A percentile compares a stretch with the other conserved stretches of the same genome.
Conservation (phyloP, 1,140 invertebrate genomes). For the Contarinia nasturtii region DNA sequence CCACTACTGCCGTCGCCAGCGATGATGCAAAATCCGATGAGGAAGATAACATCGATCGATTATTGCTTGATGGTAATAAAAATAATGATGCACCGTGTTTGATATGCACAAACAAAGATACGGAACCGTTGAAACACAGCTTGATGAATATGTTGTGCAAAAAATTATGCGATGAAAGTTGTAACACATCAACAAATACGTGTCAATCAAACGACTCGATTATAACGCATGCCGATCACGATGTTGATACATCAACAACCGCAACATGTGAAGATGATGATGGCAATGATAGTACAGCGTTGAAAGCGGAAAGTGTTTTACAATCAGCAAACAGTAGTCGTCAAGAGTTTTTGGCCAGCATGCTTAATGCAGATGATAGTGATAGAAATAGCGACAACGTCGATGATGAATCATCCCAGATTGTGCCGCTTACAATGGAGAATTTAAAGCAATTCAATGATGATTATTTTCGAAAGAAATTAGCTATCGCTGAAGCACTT, state of each 20-base stretch:
- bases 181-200: no score
- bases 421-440: no score
- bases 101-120: slow-evolving; percentile 9
- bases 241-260: no score
- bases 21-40: not conserved
- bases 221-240: no score
- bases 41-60: slow-evolving; percentile 1
- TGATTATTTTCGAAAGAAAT: slow-evolving; percentile 16
- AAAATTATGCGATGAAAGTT: no score
- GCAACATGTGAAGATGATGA: no score
- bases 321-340: not conserved
- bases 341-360: not conserved
- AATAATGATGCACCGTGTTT: slow-evolving; percentile 9
- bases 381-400: slow-evolving; percentile 3
- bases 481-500: slow-evolving; percentile 33
- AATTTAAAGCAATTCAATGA: no score
- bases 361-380: not conserved
- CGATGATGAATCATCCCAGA: not conserved
- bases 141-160: no score
- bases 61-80: slow-evolving; percentile 9
- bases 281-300: no score
- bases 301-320: no score
- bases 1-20: not conserved
- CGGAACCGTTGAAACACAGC: no score
- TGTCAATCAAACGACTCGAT: no score